Evolutionary conservation across 2,888 invertebrate species (phyloP), one percentile per base, ranked within the genome.

Genomic region (Oxyscelio sp.): DNA sequence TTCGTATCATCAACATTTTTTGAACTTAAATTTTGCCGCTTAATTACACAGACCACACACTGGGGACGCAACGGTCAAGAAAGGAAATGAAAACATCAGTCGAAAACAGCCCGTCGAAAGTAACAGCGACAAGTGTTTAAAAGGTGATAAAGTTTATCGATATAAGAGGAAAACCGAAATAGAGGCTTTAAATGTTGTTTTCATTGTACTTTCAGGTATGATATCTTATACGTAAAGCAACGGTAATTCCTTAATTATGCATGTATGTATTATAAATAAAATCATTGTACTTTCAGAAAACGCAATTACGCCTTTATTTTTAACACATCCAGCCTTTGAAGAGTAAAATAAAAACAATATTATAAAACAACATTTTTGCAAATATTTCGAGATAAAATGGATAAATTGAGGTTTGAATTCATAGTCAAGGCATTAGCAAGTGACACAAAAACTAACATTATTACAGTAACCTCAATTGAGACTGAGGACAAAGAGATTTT

Each of bases 391-490:
- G 4, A 15, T 50, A 74, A 79, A 17, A 87, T 79, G 68, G 52
- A 40, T 85, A 87, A 50, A 58, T 80, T 31, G 83, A 73, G 11
- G 58, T 77, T 38, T 38, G 77, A 43, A 31, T 34, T 50, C 17
- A 85, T 65, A 79, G 65, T 58, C 68, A 79, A 52, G 85, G 77
- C 31, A 45, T 43, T 50, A 73, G 79, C 4, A 70, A 68, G 24
- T 48, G 75, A 56, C 61, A 21, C 22, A 27, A 80, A 80, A 68
- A 58, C 79, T 22, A 80, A 54, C 15, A 58, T 74, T 9, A 52
- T 61, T 4, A 52, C 52, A 59, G 21, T 79, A 83, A 79, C 79
- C 78, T 83, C 83, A 73, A 83, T 83, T 43, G 45, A 27, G 4
- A 79, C 78, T 52, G 73, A 78, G 17, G 66, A 71, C 58, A 65